phyloP scores from a whole-genome alignment of 2,888 invertebrate genomes.

The Epiblema foenella region DNA sequence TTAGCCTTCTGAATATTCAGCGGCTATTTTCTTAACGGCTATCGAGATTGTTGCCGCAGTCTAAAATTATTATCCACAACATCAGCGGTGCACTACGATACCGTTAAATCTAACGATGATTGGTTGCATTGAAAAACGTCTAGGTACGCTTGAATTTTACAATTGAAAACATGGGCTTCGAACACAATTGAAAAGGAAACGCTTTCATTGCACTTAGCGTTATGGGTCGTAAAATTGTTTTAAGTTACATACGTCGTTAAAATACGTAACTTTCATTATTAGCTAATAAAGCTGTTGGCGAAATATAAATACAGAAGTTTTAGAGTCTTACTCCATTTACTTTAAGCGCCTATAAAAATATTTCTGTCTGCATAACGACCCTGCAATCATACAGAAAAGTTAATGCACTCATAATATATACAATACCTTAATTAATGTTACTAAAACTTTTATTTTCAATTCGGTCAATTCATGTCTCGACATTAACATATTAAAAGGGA shows the following conservation, averaged over 20 bases:
- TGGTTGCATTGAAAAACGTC: conserved; percentile 39
- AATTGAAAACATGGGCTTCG: conserved; percentile 14
- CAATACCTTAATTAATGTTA: no score
- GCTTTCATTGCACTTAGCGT: conserved; percentile 35
- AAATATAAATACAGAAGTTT: neutral
- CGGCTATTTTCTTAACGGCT: conserved; percentile 77
- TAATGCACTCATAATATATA: no score
- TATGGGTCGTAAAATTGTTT: conserved; percentile 35
- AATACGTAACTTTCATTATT: conserved; percentile 21
- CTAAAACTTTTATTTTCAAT: no score
- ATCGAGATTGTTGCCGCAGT: conserved; percentile 69
- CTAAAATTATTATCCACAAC: conserved; percentile 64
- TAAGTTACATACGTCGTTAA: conserved; percentile 35
- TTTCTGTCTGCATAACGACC: neutral
- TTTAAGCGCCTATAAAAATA: neutral
- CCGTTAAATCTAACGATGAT: conserved; percentile 57
- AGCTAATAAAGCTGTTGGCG: conserved; percentile 28
- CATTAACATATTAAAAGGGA: no score
- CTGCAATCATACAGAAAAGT: no score
- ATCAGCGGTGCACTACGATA: conserved; percentile 50
- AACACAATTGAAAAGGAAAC: conserved; percentile 10
- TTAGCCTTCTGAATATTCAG: conserved; percentile 78
- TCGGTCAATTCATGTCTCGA: no score
- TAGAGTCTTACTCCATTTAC: neutral
- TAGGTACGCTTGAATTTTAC: conserved; percentile 15